These are phyloP conservation scores for Leucoraja erinaceus DNA, from an alignment of 2,113 vertebrate genomes.

Conservation along the genomic window DNA sequence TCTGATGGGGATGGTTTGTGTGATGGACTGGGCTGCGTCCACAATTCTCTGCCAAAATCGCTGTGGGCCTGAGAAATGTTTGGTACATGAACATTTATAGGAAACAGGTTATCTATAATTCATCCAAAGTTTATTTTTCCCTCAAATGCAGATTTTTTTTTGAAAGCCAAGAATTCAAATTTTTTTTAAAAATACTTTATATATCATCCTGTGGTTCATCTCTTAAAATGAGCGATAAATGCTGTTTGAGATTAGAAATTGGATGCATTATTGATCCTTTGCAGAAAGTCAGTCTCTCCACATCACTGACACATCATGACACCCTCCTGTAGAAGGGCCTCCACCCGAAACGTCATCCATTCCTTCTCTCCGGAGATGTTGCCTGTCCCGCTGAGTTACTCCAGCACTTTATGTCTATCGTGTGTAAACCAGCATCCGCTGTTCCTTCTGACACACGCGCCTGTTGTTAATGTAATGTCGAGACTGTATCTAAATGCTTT, in stretches of 20 bases:
- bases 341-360: too few species aligned
- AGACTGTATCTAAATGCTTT: slow-evolving; percentile 53
- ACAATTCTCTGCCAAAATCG: too few species aligned
- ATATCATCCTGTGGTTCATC: not conserved
- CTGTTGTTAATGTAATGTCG: slow-evolving; percentile 43
- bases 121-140: too few species aligned
- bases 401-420: too few species aligned
- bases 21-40: too few species aligned
- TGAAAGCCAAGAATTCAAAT: not conserved
- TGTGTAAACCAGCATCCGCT: too few species aligned
- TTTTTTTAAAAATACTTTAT: not conserved
- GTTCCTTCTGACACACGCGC: too few species aligned
- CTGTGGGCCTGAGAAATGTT: not conserved
- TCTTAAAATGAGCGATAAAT: not conserved
- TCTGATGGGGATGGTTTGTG: too few species aligned
- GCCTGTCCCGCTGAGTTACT: too few species aligned
- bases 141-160: not conserved
- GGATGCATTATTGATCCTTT: not conserved
- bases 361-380: too few species aligned
- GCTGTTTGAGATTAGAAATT: not conserved
- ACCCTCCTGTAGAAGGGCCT: slow-evolving; percentile 39
- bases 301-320: slow-evolving; percentile 9
- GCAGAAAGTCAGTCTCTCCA: not conserved
- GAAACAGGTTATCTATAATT: not conserved
- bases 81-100: not conserved